These are phyloP conservation scores for Drosophila helvetica DNA, from an alignment of 2,888 invertebrate genomes.

Conservation along the genomic window DNA sequence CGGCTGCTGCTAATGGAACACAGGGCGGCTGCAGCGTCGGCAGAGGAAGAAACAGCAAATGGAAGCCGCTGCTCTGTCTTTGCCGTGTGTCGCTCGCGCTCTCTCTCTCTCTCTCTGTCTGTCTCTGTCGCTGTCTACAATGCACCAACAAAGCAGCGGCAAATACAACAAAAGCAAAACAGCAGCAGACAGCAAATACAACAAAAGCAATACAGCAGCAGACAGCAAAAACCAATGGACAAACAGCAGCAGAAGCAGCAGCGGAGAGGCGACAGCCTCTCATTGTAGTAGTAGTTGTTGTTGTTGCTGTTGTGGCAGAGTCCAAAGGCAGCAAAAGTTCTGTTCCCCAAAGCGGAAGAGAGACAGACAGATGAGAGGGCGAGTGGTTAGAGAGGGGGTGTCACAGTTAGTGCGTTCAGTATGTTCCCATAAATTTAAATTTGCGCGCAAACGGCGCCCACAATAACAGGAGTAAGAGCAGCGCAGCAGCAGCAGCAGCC, in stretches of 20 bases:
- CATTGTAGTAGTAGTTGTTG: constrained; percentile 1
- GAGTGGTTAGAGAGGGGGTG: constrained; percentile 16
- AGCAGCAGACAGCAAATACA: constrained; percentile 46
- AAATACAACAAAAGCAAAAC: constrained; percentile 53
- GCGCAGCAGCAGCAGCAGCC: constrained; percentile 8
- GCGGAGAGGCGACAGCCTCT: constrained; percentile 28
- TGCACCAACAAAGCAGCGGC: constrained; percentile 46
- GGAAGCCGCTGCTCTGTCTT: constrained; percentile 19
- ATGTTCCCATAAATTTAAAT: constrained; percentile 76
- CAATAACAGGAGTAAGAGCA: constrained; percentile 36
- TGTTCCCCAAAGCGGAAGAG: constrained; percentile 23
- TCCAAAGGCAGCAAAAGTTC: constrained; percentile 68
- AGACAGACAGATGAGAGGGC: constrained; percentile 7
- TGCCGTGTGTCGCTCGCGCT: constrained; percentile 27
- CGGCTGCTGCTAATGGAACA: constrained; percentile 76
- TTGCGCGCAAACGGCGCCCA: constrained; percentile 67
- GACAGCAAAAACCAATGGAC: constrained; percentile 54
- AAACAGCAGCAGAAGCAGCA: constrained; percentile 22
- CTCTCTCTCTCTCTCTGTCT: constrained; percentile 36
- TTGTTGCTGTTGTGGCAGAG: constrained; percentile 52
- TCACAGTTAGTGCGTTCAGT: constrained; percentile 67
- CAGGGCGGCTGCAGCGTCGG: constrained; percentile 51
- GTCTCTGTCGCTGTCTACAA: constrained; percentile 46
- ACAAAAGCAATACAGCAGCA: constrained; percentile 65
- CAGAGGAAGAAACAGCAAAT: constrained; percentile 23